Conservation (phyloP, 2,888 invertebrate genomes). For the Heliothis peltigera region DNA sequence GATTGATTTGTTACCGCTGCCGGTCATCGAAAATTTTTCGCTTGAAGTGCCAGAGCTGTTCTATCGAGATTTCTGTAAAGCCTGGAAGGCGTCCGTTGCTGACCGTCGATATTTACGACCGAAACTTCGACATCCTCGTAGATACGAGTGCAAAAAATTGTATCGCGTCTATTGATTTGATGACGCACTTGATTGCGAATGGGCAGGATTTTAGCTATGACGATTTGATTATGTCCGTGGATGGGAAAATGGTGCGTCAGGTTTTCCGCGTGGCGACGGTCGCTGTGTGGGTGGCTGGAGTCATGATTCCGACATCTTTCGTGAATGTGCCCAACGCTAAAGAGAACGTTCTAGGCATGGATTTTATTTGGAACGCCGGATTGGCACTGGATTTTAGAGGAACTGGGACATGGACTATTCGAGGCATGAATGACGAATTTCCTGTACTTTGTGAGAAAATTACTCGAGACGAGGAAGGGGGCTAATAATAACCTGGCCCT, state of each 20-base stretch:
- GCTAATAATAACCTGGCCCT: background rate
- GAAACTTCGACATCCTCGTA: constrained; percentile 16
- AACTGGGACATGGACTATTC: constrained; percentile 15
- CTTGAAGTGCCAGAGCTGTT: constrained; percentile 12
- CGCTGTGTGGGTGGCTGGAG: constrained; percentile 8
- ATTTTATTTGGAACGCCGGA: constrained; percentile 23
- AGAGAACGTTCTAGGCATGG: constrained; percentile 21
- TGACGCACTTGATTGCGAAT: constrained; percentile 1
- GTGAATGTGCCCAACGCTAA: constrained; percentile 1
- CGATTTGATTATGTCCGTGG: background rate
- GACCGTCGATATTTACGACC: constrained; percentile 8
- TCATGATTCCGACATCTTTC: constrained; percentile 3
- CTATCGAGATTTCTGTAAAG: background rate
- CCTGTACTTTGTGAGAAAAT: constrained; percentile 6
- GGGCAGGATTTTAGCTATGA: constrained; percentile 3
- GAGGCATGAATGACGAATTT: background rate
- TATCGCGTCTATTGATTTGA: constrained; percentile 10
- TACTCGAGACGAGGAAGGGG: background rate
- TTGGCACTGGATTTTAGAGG: constrained; percentile 23
- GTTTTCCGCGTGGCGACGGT: constrained; percentile 8
- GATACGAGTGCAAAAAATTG: constrained; percentile 24
- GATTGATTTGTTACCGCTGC: constrained; percentile 24
- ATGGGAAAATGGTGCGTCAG: background rate
- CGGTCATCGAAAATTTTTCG: constrained; percentile 6
- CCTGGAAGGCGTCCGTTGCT: constrained; percentile 7